Conservation (phyloP, 2,113 vertebrate species). For the Sapajus apella region DNA sequence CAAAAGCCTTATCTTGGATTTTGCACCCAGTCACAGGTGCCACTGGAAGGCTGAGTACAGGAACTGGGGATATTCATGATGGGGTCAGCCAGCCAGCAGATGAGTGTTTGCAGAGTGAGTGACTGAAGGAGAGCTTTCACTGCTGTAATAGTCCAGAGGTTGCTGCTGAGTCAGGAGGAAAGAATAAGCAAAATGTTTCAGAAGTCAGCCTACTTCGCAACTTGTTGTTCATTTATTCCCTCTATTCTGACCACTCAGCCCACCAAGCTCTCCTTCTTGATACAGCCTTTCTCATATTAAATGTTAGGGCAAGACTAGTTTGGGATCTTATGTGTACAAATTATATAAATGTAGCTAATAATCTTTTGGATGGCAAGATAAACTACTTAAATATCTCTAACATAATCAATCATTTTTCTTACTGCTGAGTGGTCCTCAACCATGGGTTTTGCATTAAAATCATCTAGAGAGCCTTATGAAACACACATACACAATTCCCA, state of each 20-base stretch:
- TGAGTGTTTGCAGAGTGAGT: not conserved
- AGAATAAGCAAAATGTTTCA: not conserved
- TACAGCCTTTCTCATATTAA: not conserved
- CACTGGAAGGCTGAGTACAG: not conserved
- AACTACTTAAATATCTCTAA: slow-evolving; percentile 17
- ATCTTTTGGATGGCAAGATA: not conserved
- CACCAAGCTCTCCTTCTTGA: not conserved
- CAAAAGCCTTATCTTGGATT: not conserved
- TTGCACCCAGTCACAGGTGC: not conserved
- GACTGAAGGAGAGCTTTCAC: not conserved
- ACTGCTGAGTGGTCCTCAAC: not conserved
- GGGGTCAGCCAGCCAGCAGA: not conserved
- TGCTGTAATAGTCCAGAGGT: not conserved
- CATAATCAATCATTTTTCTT: not conserved
- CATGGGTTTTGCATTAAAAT: not conserved
- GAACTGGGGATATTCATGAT: not conserved
- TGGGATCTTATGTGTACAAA: not conserved
- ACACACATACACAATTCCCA: not conserved
- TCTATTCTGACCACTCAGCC: not conserved
- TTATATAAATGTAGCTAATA: not conserved
- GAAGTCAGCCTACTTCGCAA: not conserved
- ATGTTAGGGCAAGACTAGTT: not conserved
- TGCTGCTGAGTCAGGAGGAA: not conserved
- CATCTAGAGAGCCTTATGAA: not conserved
- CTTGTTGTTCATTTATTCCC: not conserved